phyloP scores from a whole-genome alignment of 2,113 vertebrate genomes.

The Phoxinus phoxinus region DNA sequence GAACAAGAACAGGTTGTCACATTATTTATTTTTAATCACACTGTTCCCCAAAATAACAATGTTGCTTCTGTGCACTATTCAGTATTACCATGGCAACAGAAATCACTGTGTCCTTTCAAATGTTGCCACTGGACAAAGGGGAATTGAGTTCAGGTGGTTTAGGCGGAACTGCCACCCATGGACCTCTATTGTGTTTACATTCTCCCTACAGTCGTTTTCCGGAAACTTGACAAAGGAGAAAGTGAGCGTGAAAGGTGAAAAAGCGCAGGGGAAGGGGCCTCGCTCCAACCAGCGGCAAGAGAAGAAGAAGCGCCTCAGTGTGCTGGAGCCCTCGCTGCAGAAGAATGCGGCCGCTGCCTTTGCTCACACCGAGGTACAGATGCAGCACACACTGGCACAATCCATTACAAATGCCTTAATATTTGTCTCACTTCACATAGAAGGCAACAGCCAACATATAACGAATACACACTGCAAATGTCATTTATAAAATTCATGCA shows the following conservation, averaged over 20 bases:
- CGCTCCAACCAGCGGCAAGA: conserved; percentile 39
- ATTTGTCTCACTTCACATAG: conserved; percentile 4
- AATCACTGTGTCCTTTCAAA: conserved; percentile 17
- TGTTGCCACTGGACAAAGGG: conserved; percentile 8
- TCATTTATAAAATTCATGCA: neutral
- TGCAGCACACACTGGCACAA: neutral
- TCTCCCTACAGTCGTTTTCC: conserved; percentile 47
- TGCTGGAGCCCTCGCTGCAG: conserved; percentile 48
- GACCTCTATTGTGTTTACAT: conserved; percentile 23
- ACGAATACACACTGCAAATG: neutral
- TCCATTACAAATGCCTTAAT: neutral
- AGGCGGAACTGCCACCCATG: conserved; percentile 20
- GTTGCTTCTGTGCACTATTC: neutral
- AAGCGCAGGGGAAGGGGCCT: conserved; percentile 24
- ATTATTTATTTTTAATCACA: neutral
- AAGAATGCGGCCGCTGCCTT: conserved; percentile 57
- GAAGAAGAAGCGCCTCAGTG: conserved; percentile 52
- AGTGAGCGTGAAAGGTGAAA: conserved; percentile 45
- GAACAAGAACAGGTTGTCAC: neutral
- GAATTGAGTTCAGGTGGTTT: conserved; percentile 25
- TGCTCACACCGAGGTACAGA: conserved; percentile 51
- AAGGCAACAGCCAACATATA: neutral
- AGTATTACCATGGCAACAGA: neutral
- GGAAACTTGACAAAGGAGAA: conserved; percentile 49
- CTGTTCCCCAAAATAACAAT: neutral